phyloP scores from a whole-genome alignment of 1,140 invertebrate species.

The Drosophila sucinea region DNA sequence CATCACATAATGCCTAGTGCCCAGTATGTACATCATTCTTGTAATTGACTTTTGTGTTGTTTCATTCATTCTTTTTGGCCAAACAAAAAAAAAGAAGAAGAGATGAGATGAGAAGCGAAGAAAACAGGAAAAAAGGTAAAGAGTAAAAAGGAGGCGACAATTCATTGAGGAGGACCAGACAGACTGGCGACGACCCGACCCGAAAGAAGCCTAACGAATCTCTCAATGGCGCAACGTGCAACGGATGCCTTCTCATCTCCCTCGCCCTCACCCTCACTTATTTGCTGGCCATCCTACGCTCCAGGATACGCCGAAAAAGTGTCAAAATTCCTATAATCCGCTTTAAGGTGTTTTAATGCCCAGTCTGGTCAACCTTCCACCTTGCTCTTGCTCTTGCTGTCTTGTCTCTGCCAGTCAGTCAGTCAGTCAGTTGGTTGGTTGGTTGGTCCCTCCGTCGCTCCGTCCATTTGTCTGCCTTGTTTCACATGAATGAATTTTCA shows the following conservation, averaged over 20 bases:
- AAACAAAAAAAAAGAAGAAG: slow-evolving; percentile 21
- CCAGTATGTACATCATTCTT: slow-evolving; percentile 64
- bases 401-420: slow-evolving; percentile 1
- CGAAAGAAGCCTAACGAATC: slow-evolving; percentile 62
- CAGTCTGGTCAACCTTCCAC: slow-evolving; percentile 46
- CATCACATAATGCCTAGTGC: slow-evolving; percentile 53
- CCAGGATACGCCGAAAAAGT: slow-evolving; percentile 76
- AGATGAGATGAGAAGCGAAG: slow-evolving; percentile 2
- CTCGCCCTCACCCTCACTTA: neutral
- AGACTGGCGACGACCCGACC: slow-evolving; percentile 40
- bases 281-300: slow-evolving; percentile 26
- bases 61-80: slow-evolving; percentile 48
- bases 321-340: slow-evolving; percentile 80
- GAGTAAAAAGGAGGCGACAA: slow-evolving; percentile 49
- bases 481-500: slow-evolving; percentile 82
- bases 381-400: slow-evolving; percentile 18
- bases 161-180: slow-evolving; percentile 72
- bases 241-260: slow-evolving; percentile 27
- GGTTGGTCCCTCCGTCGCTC: neutral
- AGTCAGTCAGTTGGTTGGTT: slow-evolving; percentile 11
- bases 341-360: slow-evolving; percentile 81
- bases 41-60: slow-evolving; percentile 77
- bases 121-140: slow-evolving; percentile 17
- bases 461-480: slow-evolving; percentile 47
- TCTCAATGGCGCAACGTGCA: slow-evolving; percentile 72